A percentile compares a stretch with the other conserved stretches of the same genome.
Evolutionary conservation across 2,797 vertebrate species (phyloP).

Genomic region (Leuciscus waleckii): DNA sequence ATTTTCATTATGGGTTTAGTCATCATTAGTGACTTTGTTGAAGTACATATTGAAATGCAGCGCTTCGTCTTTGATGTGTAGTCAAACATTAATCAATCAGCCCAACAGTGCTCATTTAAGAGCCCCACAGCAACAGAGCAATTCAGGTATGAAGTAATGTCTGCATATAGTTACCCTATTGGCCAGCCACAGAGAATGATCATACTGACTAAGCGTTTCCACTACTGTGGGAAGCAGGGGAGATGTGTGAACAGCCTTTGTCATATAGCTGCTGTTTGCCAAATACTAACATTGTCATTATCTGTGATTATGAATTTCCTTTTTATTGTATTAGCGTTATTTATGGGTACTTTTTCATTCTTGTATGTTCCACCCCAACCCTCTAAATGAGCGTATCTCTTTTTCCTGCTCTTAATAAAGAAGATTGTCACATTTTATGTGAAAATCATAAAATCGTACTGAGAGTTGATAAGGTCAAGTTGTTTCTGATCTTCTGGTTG

Average conservation of each 20-base stretch:
- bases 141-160: constrained; percentile 57
- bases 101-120: constrained; percentile 47
- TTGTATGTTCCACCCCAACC: constrained; percentile 24
- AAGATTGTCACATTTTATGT: constrained; percentile 27
- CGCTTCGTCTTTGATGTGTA: constrained; percentile 7
- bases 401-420: constrained; percentile 8
- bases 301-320: constrained; percentile 43
- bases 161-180: constrained; percentile 51
- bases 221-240: constrained; percentile 41
- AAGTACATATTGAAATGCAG: constrained; percentile 3
- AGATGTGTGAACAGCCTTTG: constrained; percentile 51
- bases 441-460: constrained; percentile 24
- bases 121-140: constrained; percentile 54
- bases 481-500: constrained; percentile 29
- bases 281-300: constrained; percentile 46
- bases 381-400: constrained; percentile 33
- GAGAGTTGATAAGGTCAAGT: constrained; percentile 40
- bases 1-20: constrained; percentile 21
- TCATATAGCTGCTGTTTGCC: constrained; percentile 43
- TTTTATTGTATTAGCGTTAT: constrained; percentile 20
- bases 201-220: constrained; percentile 61
- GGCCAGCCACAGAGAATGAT: constrained; percentile 38
- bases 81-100: constrained; percentile 65
- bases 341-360: constrained; percentile 35
- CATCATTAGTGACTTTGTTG: constrained; percentile 37